Evolutionary conservation across 2,888 invertebrate species (phyloP), one percentile per base, ranked within the genome.

Genomic region (Phyto melanocephala): DNA sequence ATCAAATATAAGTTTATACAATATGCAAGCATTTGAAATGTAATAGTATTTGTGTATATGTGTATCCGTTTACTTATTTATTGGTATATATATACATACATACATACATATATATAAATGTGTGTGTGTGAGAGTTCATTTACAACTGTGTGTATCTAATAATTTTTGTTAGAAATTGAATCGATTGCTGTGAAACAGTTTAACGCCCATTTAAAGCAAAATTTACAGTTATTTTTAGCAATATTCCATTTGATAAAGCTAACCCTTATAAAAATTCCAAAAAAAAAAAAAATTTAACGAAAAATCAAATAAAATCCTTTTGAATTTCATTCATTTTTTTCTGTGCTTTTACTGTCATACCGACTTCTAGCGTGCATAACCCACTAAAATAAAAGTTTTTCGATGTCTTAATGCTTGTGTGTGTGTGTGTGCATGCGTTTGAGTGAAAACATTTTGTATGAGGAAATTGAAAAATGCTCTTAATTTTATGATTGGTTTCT

Each of bases 391-490:
- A 1, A 17, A 45, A 45, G 45, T 17, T 11, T 24, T 40, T 40
- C 47, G 17, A 42, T 45, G 11, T 56, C 3, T 42, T 20, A 20
- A 15, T n/a, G 11, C 42, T 20, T 40, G 37, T 52, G 7, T 37
- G 50, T 35, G 50, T 8, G 15, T 15, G 15, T n/a, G 42, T 68
- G 40, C 33, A 7, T 35, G 67, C 37, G 35, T 62, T 70, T 40
- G 4, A 62, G 60, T 28, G n/a, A 75, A 28, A 28, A 75, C 62
- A 62, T 77, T 42, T 72, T 82, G 79, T 79, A 28, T 42, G 65
- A 85, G 84, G 84, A 85, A 85, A 85, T 84, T 83, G 84, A 81
- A 84, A 85, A 83, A 83, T 84, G 65, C 67, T 83, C 83, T 81
- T 84, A 80, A 84, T 83, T 83, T 84, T 85, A 80, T 84, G 84